Evolutionary conservation across 2,888 invertebrate genomes (phyloP).

Genomic region (Lucinisca nassula): DNA sequence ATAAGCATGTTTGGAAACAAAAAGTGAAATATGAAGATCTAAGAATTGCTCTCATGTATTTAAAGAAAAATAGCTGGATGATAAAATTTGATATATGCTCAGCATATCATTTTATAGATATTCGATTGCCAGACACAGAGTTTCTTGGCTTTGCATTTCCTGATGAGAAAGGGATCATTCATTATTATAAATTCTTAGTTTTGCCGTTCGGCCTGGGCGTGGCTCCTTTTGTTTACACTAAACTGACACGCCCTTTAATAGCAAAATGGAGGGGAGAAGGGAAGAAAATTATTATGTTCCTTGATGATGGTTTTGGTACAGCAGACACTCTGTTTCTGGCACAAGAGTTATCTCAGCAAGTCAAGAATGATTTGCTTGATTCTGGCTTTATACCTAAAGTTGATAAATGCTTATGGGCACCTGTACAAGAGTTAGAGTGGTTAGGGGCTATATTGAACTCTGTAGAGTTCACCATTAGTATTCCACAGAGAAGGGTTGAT

Average conservation of each 20-base stretch:
- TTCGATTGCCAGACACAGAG: conserved; percentile 25
- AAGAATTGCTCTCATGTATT: conserved; percentile 35
- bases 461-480: conserved; percentile 14
- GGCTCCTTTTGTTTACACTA: conserved; percentile 55
- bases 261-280: conserved; percentile 56
- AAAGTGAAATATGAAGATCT: conserved; percentile 50
- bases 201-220: conserved; percentile 44
- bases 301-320: conserved; percentile 61
- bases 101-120: conserved; percentile 46
- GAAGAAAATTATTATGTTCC: conserved; percentile 42
- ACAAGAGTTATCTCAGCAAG: conserved; percentile 5
- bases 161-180: no score
- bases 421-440: conserved; percentile 45
- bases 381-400: conserved; percentile 46
- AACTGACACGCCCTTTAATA: conserved; percentile 43
- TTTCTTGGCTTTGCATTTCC: conserved; percentile 35
- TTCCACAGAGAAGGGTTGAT: conserved; percentile 30
- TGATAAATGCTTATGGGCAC: conserved; percentile 45
- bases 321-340: neutral
- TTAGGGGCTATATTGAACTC: conserved; percentile 48
- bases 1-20: conserved; percentile 55
- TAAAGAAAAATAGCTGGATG: conserved; percentile 2
- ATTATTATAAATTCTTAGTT: conserved; percentile 43
- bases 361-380: conserved; percentile 36
- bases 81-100: no score